Percentiles rank a stretch among this genome's conserved stretches.
phyloP scores from a whole-genome alignment of 2,113 vertebrate species.

The Smithornis capensis region DNA sequence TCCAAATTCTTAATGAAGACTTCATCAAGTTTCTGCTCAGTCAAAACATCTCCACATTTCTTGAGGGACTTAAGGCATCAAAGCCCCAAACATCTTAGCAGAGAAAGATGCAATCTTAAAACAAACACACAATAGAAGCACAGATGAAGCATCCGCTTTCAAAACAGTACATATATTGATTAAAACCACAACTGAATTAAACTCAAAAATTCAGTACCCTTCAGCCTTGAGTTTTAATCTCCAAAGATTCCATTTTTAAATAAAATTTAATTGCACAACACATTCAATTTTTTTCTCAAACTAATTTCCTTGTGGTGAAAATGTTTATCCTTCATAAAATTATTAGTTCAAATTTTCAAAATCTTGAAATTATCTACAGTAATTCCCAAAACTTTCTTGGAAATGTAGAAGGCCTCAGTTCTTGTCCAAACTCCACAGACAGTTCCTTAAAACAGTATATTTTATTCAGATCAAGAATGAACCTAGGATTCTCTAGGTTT shows the following conservation, averaged over 20 bases:
- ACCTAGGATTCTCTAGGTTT: background rate
- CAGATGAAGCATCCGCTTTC: background rate
- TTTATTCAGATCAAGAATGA: background rate
- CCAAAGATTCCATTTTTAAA: background rate
- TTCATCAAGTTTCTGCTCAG: background rate
- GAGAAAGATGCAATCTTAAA: background rate
- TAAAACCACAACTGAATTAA: too few species aligned
- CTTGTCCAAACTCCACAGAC: background rate
- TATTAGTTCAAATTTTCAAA: background rate
- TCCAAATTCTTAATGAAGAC: background rate
- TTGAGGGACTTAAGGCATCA: background rate
- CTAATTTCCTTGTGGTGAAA: background rate
- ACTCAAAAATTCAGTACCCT: background rate
- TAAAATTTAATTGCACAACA: background rate
- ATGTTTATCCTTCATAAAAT: background rate
- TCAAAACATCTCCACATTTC: background rate
- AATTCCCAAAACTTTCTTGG: background rate
- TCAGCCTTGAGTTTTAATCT: background rate
- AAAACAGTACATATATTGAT: too few species aligned
- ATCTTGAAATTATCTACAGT: background rate
- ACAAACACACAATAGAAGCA: background rate
- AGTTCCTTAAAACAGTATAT: background rate
- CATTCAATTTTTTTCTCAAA: too few species aligned
- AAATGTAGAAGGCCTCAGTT: background rate
- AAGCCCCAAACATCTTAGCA: background rate